These are phyloP conservation scores for Triplophysa yarkandensis DNA, from an alignment of 2,797 vertebrate species.

Conservation along the genomic window DNA sequence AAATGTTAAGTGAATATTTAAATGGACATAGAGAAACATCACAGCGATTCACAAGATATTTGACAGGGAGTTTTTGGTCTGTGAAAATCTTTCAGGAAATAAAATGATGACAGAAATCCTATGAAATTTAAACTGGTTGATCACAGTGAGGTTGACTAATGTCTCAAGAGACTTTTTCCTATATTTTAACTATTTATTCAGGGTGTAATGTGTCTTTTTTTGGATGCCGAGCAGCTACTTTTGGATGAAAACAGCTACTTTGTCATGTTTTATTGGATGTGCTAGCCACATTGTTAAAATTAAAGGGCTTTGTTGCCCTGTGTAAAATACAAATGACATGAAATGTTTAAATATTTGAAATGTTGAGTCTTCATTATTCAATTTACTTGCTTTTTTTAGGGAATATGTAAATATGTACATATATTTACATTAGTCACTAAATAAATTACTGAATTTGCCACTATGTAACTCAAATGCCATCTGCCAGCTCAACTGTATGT, in stretches of 20 bases:
- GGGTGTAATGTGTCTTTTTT: neutral
- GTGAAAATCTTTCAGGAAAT: conserved; percentile 38
- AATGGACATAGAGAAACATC: conserved; percentile 12
- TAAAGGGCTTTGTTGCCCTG: conserved; percentile 50
- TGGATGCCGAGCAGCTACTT: conserved; percentile 15
- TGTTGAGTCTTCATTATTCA: neutral
- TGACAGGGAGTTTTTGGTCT: conserved; percentile 18
- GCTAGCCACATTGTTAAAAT: conserved; percentile 58
- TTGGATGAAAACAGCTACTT: conserved; percentile 18
- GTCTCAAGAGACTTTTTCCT: neutral
- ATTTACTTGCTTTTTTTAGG: neutral
- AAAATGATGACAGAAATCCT: conserved; percentile 30
- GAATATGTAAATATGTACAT: neutral
- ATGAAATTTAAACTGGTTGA: conserved; percentile 29
- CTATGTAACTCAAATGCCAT: conserved; percentile 72
- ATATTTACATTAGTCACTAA: conserved; percentile 55
- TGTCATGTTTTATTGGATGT: conserved; percentile 22
- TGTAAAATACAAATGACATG: conserved; percentile 53
- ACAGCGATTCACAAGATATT: conserved; percentile 11
- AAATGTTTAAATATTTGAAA: conserved; percentile 19
- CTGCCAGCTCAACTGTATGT: conserved; percentile 71
- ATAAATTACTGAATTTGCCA: conserved; percentile 71
- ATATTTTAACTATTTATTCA: conserved; percentile 2
- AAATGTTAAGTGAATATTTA: too few relatives aligned
- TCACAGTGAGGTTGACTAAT: conserved; percentile 3